Percentiles rank a stretch among this genome's conserved stretches.
These are phyloP conservation scores for Hedya salicella DNA, from an alignment of 2,888 invertebrate genomes.

Conservation along the genomic window DNA sequence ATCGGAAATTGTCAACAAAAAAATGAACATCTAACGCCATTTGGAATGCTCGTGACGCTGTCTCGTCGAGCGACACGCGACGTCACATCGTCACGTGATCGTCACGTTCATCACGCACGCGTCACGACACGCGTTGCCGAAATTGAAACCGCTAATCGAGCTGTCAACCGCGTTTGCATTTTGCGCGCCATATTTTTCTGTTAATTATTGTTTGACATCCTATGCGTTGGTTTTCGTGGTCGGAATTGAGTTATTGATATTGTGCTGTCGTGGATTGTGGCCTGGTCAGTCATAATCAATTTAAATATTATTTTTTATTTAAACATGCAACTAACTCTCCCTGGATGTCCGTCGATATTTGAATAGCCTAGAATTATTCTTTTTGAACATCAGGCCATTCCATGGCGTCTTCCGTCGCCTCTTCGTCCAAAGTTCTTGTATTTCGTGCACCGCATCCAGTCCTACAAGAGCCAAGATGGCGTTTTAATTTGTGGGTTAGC, in stretches of 20 bases:
- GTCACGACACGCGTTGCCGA: constrained; percentile 40
- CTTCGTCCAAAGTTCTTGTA: no score
- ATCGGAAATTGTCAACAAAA: neutral
- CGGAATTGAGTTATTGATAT: constrained; percentile 24
- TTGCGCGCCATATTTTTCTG: constrained; percentile 25
- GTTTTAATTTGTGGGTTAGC: no score
- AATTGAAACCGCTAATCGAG: constrained; percentile 54
- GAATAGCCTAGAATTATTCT: no score
- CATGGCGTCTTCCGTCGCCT: no score
- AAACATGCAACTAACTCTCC: neutral
- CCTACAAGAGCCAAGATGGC: no score
- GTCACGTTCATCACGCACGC: constrained; percentile 21
- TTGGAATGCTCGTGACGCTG: constrained; percentile 40
- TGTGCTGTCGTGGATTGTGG: constrained; percentile 5
- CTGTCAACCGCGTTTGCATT: constrained; percentile 46
- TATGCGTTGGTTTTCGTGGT: constrained; percentile 12
- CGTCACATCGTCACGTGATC: constrained; percentile 28
- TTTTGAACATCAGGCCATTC: no score
- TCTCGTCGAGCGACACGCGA: constrained; percentile 18
- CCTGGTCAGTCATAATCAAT: neutral
- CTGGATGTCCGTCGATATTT: neutral
- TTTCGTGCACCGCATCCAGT: no score
- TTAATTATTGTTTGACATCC: constrained; percentile 27
- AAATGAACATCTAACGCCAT: constrained; percentile 22
- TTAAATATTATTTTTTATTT: neutral